Evolutionary conservation across 2,888 invertebrate genomes (phyloP), one percentile per base, ranked within the genome.

Genomic region (Dryococelus australis): DNA sequence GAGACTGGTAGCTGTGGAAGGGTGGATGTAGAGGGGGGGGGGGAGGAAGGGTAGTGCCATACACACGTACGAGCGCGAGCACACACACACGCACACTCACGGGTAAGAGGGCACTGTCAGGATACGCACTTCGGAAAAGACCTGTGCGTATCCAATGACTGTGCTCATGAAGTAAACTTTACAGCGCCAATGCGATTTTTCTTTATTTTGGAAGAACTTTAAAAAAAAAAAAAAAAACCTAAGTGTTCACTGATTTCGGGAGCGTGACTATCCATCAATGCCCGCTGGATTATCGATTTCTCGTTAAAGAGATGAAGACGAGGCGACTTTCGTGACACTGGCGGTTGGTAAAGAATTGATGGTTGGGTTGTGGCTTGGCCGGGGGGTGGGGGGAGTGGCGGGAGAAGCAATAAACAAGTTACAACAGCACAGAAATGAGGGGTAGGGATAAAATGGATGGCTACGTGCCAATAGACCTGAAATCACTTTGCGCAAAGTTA

Each of bases 271-370:
- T 65, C 65, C 65, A 65, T 65, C 65, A 65, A 16, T n/a, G 65
- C 24, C 65, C 6, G 24, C 0, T 20, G 65, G 65, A 65, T 65
- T 65, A 65, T 65, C 65, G 65, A 65, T 65, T 65, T 20, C 65
- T 65, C 65, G 65, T 65, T 65, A 65, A n/a, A 8, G 65, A 65
- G 65, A 65, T 65, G 65, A 65, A 65, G 65, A 65, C 65, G 65
- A 8, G 65, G 65, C n/a, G 65, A 65, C 65, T 65, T n/a, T n/a
- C 65, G 65, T 65, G 65, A 65, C 65, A 65, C 16, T 24, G 65
- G 65, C 65, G 65, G 65, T 65, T n/a, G 24, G 8, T 8, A 24
- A 35, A 35, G 35, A 35, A 35, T 35, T 35, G 35, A 35, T 3
- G 35, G 35, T 3, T 35, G 35, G n/a, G n/a, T n/a, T n/a, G n/a